phyloP scores from a whole-genome alignment of 2,797 vertebrate species.

The Cuculus canorus region DNA sequence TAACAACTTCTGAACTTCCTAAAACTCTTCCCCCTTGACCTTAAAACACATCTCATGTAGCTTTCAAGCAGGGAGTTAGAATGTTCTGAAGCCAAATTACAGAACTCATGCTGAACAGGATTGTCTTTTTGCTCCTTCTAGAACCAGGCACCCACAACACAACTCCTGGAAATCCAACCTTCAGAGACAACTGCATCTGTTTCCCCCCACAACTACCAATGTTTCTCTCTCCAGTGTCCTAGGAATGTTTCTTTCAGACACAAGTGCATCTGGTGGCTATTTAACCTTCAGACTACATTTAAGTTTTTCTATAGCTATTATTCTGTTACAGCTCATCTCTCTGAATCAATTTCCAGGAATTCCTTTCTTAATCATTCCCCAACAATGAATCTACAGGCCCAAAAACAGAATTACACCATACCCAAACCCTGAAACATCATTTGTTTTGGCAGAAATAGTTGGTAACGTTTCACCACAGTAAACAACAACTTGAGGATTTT shows the following conservation, averaged over 20 bases:
- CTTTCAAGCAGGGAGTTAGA: neutral
- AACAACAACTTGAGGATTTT: neutral
- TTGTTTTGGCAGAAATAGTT: neutral
- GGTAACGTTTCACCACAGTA: neutral
- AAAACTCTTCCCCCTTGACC: neutral
- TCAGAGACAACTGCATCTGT: neutral
- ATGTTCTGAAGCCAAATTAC: neutral
- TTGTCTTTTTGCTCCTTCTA: neutral
- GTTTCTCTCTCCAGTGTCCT: neutral
- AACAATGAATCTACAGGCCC: neutral
- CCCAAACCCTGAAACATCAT: neutral
- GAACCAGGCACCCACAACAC: neutral
- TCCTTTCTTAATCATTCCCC: neutral
- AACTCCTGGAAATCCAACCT: neutral
- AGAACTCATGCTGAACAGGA: neutral
- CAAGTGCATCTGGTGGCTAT: neutral
- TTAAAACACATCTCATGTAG: neutral
- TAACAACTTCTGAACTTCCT: neutral
- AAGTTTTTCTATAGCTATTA: neutral
- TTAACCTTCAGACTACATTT: neutral
- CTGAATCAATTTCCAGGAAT: neutral
- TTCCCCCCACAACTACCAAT: accelerated
- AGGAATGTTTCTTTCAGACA: neutral
- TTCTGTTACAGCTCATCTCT: neutral
- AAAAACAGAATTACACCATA: neutral